A percentile compares a stretch with the other conserved stretches of the same genome.
Evolutionary conservation across 1,140 invertebrate genomes (phyloP).

Genomic region (Aphaenogaster rudis): DNA sequence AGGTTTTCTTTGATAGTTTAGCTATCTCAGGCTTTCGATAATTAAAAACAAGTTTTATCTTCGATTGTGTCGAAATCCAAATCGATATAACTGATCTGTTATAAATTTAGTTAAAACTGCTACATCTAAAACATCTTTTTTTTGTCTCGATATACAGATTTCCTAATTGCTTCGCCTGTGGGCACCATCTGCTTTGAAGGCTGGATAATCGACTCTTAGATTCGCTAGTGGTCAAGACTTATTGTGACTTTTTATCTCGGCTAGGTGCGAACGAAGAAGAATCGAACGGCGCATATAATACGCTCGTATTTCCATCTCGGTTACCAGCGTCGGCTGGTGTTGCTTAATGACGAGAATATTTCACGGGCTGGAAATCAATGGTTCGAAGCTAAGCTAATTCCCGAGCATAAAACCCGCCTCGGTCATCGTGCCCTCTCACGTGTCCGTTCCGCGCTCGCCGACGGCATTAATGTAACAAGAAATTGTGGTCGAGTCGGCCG

Average conservation of each 20-base stretch:
- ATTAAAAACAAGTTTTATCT: conserved; percentile 12
- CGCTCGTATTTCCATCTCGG: conserved; percentile 38
- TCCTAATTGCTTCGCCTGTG: conserved; percentile 33
- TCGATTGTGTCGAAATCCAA: not conserved
- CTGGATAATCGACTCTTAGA: conserved; percentile 49
- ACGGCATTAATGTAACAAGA: conserved; percentile 68
- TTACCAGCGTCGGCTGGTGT: conserved; percentile 42
- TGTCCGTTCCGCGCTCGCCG: conserved; percentile 41
- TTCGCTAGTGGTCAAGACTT: conserved; percentile 22
- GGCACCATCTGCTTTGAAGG: conserved; percentile 32
- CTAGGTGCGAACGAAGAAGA: conserved; percentile 53
- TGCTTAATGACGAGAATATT: conserved; percentile 63
- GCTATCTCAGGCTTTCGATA: not conserved
- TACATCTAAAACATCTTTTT: not conserved
- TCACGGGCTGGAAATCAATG: conserved; percentile 60
- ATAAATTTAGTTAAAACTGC: not conserved
- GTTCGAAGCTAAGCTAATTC: conserved; percentile 66
- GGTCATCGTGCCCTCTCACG: conserved; percentile 47
- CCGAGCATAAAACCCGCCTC: conserved; percentile 53
- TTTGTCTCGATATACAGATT: not conserved
- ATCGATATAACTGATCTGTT: not conserved
- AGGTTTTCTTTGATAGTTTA: not conserved
- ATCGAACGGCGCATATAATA: conserved; percentile 47
- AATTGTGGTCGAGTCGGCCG: conserved; percentile 54
- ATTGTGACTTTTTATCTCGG: conserved; percentile 14